Conservation (phyloP, 2,113 vertebrate species). For the Corynorhinus townsendii region DNA sequence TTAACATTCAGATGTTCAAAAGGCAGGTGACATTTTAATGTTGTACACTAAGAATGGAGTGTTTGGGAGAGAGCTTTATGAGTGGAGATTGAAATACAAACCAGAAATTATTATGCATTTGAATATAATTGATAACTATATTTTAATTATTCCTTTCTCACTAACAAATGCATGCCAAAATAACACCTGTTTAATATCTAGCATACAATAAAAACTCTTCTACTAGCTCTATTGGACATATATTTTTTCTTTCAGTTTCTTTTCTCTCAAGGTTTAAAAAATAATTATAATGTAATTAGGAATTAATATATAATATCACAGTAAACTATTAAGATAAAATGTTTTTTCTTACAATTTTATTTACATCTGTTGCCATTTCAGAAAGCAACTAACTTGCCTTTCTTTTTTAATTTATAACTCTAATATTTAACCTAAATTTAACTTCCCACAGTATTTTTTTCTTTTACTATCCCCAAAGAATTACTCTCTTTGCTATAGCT, state of each 20-base stretch:
- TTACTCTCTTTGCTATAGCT: background rate
- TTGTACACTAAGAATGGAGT: conserved; percentile 45
- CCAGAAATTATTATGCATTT: background rate
- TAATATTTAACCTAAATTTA: background rate
- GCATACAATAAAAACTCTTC: background rate
- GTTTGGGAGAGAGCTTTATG: background rate
- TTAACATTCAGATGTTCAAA: conserved; percentile 17
- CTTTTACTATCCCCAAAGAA: background rate
- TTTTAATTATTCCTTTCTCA: conserved; percentile 14
- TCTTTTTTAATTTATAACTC: background rate
- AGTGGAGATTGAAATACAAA: background rate
- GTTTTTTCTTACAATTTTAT: background rate
- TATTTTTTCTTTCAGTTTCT: background rate
- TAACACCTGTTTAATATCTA: background rate
- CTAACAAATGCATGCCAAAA: background rate
- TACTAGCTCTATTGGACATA: background rate
- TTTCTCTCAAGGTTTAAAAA: background rate
- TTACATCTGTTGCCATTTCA: background rate
- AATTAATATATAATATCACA: background rate
- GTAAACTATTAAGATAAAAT: background rate
- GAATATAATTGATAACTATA: background rate
- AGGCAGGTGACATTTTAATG: background rate
- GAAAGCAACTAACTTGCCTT: background rate
- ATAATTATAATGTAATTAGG: background rate
- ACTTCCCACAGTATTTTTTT: background rate